Base-by-base conservation (phyloP, 2,888 invertebrate species). In the Parnassius apollo region DNA sequence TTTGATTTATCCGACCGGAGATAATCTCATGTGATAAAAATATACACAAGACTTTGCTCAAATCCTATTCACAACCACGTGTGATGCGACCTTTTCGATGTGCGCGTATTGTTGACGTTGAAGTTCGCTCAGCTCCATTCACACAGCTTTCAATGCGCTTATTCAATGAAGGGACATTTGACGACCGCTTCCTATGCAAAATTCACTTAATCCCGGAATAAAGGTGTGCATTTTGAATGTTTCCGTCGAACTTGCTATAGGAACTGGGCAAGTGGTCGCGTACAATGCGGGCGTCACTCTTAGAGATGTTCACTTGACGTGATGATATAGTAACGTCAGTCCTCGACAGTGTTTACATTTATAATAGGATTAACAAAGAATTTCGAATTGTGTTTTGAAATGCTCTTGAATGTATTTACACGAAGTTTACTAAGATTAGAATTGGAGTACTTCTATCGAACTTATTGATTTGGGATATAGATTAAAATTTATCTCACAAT, bases 161-260 rank as follows among this genome's bases (percentile, higher is more conserved):
- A 74, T 77, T 84, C 78, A 84, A 83, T 78, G 74, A 75, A 69
- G 68, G 80, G 81, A 86, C 82, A 85, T 86, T 83, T 80, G 86
- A 84, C 80, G 86, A 85, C 82, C 82, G 83, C 80, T 90, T 88
- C 91, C 91, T 91, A 91, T 88, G 90, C 90, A 88, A 89, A 89
- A 89, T 87, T 81, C 77, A 73, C 78, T 76, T 90, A 89, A 91
- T 91, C 89, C 89, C 82, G 83, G 88, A 85, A 90, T 87, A 91
- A 91, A 89, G 83, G 85, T 74, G 75, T 75, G 73, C 78, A 81
- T 78, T 64, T 77, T 77, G 76, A 81, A 86, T 85, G 84, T 83
- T 90, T 91, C 90, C 90, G 88, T 78, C 79, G 78, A 74, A 73
- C 68, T 62, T 68, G 71, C 69, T 71, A 68, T 73, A 73, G 69